Evolutionary conservation across 2,797 vertebrate species (phyloP).

Genomic region (Bradypus variegatus): DNA sequence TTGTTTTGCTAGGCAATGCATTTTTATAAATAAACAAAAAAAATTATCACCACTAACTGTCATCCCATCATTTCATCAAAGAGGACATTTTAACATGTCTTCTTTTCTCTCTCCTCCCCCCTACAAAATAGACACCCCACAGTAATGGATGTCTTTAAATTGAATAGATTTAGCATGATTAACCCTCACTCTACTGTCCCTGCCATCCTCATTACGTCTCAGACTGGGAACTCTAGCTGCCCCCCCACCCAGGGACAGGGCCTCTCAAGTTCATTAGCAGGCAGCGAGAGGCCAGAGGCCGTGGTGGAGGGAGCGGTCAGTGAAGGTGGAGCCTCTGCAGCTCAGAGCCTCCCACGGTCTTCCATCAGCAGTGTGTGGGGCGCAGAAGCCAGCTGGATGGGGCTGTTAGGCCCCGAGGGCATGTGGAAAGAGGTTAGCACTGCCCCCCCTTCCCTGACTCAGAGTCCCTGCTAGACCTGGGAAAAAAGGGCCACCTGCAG

Average conservation of each 20-base stretch:
- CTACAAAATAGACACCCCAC: background rate
- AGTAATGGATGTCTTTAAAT: background rate
- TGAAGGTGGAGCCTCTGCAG: background rate
- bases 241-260: background rate
- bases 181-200: background rate
- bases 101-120: background rate
- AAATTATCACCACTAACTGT: background rate
- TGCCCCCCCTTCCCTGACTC: background rate
- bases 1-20: background rate
- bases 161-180: background rate
- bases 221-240: background rate
- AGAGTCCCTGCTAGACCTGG: background rate
- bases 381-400: too few relatives aligned
- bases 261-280: background rate
- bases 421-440: background rate
- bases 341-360: background rate
- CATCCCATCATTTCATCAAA: background rate
- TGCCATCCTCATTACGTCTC: background rate
- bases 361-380: background rate
- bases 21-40: background rate
- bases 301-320: background rate
- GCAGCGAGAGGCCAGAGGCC: background rate
- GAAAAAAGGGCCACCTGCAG: background rate
- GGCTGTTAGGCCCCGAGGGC: background rate
- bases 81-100: background rate